These are phyloP conservation scores for Galbula dea DNA, from an alignment of 2,113 vertebrate species.

Conservation along the genomic window DNA sequence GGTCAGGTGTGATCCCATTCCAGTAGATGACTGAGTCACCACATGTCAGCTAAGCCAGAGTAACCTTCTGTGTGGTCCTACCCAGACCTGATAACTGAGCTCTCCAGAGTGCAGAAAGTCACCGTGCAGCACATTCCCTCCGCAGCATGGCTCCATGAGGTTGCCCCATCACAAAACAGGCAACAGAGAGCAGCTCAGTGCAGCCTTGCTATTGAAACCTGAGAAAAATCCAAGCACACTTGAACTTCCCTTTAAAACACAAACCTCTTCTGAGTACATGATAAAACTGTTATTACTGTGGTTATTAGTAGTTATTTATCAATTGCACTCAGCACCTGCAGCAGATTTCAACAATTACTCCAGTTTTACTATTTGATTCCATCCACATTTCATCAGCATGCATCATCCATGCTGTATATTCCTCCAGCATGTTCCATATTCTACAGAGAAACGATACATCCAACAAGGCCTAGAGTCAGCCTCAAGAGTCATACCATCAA, in stretches of 20 bases:
- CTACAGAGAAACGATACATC: background rate
- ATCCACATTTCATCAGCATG: conserved; percentile 41
- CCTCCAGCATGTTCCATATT: background rate
- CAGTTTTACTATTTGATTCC: background rate
- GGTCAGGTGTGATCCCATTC: background rate
- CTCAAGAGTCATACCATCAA: background rate
- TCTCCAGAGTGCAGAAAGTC: background rate
- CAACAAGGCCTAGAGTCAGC: background rate
- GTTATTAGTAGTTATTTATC: conserved; percentile 32
- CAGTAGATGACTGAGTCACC: background rate
- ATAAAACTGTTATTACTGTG: background rate
- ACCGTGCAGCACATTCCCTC: background rate
- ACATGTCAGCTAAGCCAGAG: background rate
- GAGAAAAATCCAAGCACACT: background rate
- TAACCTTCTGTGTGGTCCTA: background rate
- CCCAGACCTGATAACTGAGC: background rate
- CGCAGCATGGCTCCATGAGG: accelerated
- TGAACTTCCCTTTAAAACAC: background rate
- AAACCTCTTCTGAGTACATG: background rate
- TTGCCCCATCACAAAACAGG: background rate
- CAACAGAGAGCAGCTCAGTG: background rate
- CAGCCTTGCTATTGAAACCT: background rate
- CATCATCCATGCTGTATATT: background rate
- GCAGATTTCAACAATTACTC: conserved; percentile 4
- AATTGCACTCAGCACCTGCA: background rate